phyloP scores from a whole-genome alignment of 1,140 invertebrate genomes.

The Drosophila varians region DNA sequence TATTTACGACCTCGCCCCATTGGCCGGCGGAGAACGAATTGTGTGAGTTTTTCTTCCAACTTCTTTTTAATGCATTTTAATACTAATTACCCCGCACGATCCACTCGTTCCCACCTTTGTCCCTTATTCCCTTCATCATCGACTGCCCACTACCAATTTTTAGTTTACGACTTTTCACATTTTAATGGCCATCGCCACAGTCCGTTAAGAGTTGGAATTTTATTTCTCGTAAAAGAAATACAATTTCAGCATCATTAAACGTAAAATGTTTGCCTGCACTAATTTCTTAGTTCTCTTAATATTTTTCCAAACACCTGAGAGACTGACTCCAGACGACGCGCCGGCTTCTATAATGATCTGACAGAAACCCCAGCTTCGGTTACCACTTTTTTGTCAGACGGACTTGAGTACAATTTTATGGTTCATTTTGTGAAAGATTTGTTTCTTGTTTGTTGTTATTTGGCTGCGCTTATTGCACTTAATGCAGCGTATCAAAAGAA shows the following conservation, averaged over 20 bases:
- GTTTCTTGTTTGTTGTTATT: constrained; percentile 58
- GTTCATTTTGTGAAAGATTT: constrained; percentile 55
- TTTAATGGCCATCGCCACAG: constrained; percentile 65
- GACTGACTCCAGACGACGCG: constrained; percentile 2
- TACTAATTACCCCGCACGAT: constrained; percentile 79
- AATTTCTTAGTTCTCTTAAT: constrained; percentile 68
- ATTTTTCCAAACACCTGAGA: constrained; percentile 67
- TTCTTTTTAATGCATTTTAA: constrained; percentile 79
- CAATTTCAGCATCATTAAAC: constrained; percentile 74
- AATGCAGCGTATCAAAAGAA: constrained; percentile 49
- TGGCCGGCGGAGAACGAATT: constrained; percentile 45
- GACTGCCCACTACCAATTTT: constrained; percentile 71
- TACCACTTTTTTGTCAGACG: constrained; percentile 3
- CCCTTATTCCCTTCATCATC: constrained; percentile 16
- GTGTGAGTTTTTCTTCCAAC: constrained; percentile 68
- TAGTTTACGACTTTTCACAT: constrained; percentile 76
- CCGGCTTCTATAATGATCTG: constrained; percentile 25
- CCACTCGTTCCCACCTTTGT: constrained; percentile 56
- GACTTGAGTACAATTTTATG: constrained; percentile 59
- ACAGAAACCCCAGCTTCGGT: constrained; percentile 2
- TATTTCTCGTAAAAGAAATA: constrained; percentile 60
- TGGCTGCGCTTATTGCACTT: constrained; percentile 35
- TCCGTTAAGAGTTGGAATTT: constrained; percentile 56
- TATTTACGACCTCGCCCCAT: constrained; percentile 67
- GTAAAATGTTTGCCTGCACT: constrained; percentile 55